A percentile compares a stretch with the other conserved stretches of the same genome.
Conservation (phyloP, 2,797 vertebrate species). For the Heliangelus exortis region DNA sequence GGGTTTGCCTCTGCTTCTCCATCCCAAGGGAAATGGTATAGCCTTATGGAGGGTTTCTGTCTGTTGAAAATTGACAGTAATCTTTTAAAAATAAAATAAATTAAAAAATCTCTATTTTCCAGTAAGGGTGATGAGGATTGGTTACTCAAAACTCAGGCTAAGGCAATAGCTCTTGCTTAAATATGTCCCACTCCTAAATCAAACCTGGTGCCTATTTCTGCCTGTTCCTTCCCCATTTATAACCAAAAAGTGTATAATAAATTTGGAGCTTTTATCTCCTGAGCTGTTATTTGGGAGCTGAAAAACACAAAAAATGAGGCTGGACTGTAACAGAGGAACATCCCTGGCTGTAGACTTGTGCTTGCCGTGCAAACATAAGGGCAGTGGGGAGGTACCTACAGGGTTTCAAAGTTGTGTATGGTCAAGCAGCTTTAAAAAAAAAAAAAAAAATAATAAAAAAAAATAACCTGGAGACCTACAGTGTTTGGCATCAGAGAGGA, state of each 20-base stretch:
- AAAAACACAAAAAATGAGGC: not conserved
- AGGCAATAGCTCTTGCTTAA: conserved; percentile 24
- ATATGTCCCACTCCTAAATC: not conserved
- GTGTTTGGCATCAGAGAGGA: conserved; percentile 39
- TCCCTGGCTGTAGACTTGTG: not conserved
- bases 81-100: not conserved
- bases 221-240: rapidly evolving
- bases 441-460: not conserved
- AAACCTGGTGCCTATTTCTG: not conserved
- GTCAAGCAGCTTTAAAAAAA: not conserved
- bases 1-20: rapidly evolving
- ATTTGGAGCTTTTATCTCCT: not conserved
- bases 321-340: not conserved
- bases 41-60: not conserved
- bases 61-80: not conserved
- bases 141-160: not conserved
- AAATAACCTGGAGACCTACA: not conserved
- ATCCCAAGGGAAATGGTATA: not conserved
- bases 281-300: not conserved
- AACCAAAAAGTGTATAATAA: not conserved
- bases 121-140: not conserved
- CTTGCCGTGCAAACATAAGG: not conserved
- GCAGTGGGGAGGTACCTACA: not conserved
- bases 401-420: not conserved
- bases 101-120: not conserved